These are phyloP conservation scores for Pollenia labialis DNA, from an alignment of 2,888 invertebrate species.

Conservation along the genomic window DNA sequence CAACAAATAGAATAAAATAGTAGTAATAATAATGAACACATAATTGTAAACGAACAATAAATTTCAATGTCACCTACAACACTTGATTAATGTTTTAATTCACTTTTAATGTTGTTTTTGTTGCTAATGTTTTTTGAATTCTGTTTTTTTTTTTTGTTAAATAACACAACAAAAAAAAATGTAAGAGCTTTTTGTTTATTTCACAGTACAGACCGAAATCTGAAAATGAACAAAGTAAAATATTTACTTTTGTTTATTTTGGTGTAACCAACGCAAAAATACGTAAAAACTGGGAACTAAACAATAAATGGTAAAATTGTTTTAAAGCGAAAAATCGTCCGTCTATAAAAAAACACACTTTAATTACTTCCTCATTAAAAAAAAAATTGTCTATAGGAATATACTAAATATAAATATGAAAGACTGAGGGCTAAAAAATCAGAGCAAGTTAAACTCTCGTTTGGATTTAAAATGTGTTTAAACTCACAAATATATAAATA, in stretches of 20 bases:
- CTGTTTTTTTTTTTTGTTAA: neutral
- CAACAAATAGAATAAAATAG: neutral
- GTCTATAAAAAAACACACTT: neutral
- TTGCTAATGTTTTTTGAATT: neutral
- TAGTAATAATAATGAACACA: slow-evolving; percentile 51
- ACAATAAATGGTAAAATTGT: slow-evolving; percentile 26
- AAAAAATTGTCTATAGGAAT: neutral
- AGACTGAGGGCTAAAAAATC: too few species aligned
- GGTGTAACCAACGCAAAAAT: slow-evolving; percentile 5
- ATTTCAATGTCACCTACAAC: slow-evolving; percentile 81
- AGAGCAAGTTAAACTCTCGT: too few species aligned
- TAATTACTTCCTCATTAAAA: slow-evolving; percentile 49
- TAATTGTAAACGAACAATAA: slow-evolving; percentile 75
- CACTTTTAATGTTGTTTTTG: neutral
- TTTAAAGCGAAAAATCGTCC: neutral
- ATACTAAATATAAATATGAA: neutral
- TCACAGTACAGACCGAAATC: neutral
- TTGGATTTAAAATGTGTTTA: too few species aligned
- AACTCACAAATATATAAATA: too few species aligned
- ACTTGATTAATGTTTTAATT: slow-evolving; percentile 77
- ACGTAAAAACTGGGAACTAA: neutral
- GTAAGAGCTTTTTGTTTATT: neutral
- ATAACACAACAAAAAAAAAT: slow-evolving; percentile 3
- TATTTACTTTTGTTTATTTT: neutral
- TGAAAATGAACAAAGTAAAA: neutral